Percentiles rank a stretch among this genome's conserved stretches.
Evolutionary conservation across 2,888 invertebrate genomes (phyloP).

Genomic region (Tupiocoris notatus): DNA sequence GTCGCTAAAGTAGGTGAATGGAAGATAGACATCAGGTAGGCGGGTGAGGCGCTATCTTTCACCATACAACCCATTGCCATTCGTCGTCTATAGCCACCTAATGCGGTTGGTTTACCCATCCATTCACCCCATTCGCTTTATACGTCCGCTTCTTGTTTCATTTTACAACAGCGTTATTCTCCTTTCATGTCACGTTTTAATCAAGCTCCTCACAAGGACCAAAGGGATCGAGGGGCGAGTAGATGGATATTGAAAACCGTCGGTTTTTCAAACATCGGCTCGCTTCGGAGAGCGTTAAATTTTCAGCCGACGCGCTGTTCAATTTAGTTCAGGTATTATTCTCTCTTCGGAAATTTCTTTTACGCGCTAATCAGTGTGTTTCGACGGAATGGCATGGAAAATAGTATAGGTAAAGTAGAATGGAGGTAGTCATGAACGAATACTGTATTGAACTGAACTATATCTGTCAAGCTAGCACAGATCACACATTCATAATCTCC

Average conservation of each 20-base stretch:
- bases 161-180: not conserved
- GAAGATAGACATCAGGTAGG: not conserved
- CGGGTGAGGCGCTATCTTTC: not conserved
- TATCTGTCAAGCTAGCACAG: too few relatives aligned
- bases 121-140: not conserved
- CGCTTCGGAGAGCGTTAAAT: not conserved
- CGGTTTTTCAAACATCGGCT: not conserved
- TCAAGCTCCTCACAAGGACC: not conserved
- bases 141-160: not conserved
- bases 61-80: not conserved
- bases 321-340: too few relatives aligned
- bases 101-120: not conserved
- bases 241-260: not conserved
- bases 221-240: not conserved
- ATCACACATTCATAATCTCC: too few relatives aligned
- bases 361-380: too few relatives aligned
- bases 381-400: too few relatives aligned
- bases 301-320: too few relatives aligned
- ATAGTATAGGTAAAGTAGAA: too few relatives aligned
- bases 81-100: not conserved
- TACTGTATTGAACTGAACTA: too few relatives aligned
- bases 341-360: too few relatives aligned
- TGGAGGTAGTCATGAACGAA: too few relatives aligned
- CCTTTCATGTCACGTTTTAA: not conserved
- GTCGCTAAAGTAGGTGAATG: not conserved